Evolutionary conservation across 2,797 vertebrate species (phyloP).

Genomic region (Myotis pilosus): DNA sequence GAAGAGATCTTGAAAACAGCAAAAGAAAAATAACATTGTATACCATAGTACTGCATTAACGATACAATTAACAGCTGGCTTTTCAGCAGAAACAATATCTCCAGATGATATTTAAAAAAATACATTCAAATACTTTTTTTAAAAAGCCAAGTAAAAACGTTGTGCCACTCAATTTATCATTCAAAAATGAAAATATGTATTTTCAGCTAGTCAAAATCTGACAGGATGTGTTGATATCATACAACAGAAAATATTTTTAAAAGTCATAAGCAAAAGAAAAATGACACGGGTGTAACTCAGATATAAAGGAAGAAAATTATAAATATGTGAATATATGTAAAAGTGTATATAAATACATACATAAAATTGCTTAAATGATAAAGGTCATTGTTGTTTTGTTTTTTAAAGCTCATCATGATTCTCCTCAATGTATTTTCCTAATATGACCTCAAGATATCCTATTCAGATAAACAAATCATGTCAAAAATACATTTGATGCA

Average conservation of each 20-base stretch:
- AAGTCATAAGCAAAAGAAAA: background rate
- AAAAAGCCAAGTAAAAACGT: background rate
- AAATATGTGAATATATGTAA: background rate
- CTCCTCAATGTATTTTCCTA: background rate
- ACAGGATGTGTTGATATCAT: background rate
- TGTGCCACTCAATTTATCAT: background rate
- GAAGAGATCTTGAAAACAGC: background rate
- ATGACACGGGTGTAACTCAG: background rate
- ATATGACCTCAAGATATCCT: background rate
- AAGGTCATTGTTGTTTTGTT: background rate
- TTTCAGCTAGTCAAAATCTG: background rate
- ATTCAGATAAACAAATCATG: background rate
- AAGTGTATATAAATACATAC: background rate
- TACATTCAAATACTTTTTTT: background rate
- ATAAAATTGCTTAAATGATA: background rate
- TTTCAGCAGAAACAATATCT: background rate
- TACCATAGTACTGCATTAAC: background rate
- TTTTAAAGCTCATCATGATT: background rate
- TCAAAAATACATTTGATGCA: background rate
- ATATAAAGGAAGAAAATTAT: background rate
- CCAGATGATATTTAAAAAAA: background rate
- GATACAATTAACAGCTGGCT: background rate
- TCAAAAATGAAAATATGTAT: background rate
- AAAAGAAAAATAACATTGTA: background rate
- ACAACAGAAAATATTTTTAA: background rate